Conservation (phyloP, 2,797 vertebrate genomes). For the Gadopsis marmoratus region DNA sequence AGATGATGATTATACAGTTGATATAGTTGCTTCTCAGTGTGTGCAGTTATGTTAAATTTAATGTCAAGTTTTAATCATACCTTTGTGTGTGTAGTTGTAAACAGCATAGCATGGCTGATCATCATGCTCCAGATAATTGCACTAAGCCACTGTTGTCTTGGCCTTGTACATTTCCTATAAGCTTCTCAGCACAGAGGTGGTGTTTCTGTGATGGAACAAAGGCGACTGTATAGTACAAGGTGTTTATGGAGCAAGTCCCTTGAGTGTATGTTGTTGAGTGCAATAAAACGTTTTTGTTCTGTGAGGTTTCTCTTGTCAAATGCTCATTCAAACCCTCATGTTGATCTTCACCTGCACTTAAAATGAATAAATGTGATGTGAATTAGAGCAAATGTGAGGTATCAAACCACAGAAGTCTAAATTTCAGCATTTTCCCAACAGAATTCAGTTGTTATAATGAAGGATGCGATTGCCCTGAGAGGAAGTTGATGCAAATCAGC, state of each 20-base stretch:
- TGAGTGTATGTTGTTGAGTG: constrained; percentile 75
- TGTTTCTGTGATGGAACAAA: constrained; percentile 44
- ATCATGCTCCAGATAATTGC: constrained; percentile 61
- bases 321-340: neutral
- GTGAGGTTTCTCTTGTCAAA: constrained; percentile 42
- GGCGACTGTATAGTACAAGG: constrained; percentile 25
- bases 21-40: constrained; percentile 54
- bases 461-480: neutral
- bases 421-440: neutral
- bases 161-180: constrained; percentile 52
- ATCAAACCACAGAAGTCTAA: neutral
- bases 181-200: constrained; percentile 43
- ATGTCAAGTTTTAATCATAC: constrained; percentile 35
- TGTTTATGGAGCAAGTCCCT: constrained; percentile 57
- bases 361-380: neutral
- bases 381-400: neutral
- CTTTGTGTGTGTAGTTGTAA: constrained; percentile 49
- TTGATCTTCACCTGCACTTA: neutral
- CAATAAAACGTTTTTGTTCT: constrained; percentile 79
- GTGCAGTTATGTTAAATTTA: constrained; percentile 45
- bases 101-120: constrained; percentile 67
- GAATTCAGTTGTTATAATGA: neutral
- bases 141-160: constrained; percentile 71
- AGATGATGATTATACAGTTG: constrained; percentile 40
- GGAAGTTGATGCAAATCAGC: neutral